Evolutionary conservation across 2,797 vertebrate species (phyloP).

Genomic region (Sebastes dallii): DNA sequence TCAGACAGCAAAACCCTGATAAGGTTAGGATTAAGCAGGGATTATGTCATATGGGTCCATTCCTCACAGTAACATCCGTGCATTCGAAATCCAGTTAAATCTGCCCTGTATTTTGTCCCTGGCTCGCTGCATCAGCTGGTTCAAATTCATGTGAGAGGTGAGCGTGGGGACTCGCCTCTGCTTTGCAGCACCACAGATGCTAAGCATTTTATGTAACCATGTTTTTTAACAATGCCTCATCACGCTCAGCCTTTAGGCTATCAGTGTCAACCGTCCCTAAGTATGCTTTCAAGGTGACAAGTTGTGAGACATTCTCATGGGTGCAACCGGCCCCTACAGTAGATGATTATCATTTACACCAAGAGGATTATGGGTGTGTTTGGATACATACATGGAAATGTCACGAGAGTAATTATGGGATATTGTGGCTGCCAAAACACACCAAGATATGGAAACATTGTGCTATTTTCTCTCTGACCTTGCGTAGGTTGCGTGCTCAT

Average conservation of each 20-base stretch:
- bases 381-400: neutral
- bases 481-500: neutral
- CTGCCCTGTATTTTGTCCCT: constrained; percentile 11
- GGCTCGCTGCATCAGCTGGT: neutral
- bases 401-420: neutral
- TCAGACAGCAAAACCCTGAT: constrained; percentile 28
- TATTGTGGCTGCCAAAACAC: neutral
- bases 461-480: constrained; percentile 29
- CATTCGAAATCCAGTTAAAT: constrained; percentile 56
- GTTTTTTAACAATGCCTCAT: constrained; percentile 26
- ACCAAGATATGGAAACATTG: neutral
- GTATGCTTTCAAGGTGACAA: constrained; percentile 45
- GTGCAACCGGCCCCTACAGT: neutral
- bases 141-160: constrained; percentile 17
- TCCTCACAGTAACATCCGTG: constrained; percentile 39
- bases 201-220: constrained; percentile 25
- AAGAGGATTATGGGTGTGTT: constrained; percentile 6
- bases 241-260: neutral
- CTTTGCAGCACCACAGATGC: constrained; percentile 28
- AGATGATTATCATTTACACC: constrained; percentile 18
- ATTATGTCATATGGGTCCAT: constrained; percentile 41
- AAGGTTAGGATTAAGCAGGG: constrained; percentile 40
- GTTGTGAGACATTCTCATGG: constrained; percentile 38
- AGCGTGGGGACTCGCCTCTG: neutral
- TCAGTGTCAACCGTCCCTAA: neutral